Evolutionary conservation across 2,113 vertebrate species (phyloP).

Genomic region (Lanius collurio): DNA sequence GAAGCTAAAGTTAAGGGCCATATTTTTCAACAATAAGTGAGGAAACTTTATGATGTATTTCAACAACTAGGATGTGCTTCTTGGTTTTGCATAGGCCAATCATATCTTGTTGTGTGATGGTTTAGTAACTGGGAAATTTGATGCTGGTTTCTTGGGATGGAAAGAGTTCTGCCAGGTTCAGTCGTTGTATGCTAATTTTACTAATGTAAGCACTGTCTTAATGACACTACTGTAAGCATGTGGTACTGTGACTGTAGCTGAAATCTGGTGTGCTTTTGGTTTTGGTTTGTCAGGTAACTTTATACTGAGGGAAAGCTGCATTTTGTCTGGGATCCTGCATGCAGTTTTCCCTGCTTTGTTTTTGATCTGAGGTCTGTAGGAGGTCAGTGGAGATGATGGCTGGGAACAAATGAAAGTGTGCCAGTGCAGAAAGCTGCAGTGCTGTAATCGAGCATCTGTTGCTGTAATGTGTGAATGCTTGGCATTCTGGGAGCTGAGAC

Average conservation of each 20-base stretch:
- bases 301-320: background rate
- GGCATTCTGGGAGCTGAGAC: background rate
- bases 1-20: background rate
- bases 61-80: background rate
- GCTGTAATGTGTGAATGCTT: background rate
- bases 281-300: background rate
- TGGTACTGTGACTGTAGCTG: background rate
- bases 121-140: background rate
- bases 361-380: background rate
- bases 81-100: background rate
- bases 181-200: background rate
- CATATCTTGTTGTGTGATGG: background rate
- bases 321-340: background rate
- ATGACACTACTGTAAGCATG: accelerated
- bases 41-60: background rate
- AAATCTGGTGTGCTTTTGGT: background rate
- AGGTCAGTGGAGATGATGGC: background rate
- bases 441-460: background rate
- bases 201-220: background rate
- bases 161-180: background rate
- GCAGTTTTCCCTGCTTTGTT: background rate
- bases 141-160: background rate
- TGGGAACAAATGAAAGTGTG: background rate
- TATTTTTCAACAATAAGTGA: background rate
- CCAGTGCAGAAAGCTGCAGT: background rate